Evolutionary conservation across 2,113 vertebrate species (phyloP), one percentile per base, ranked within the genome.

Genomic region (Vimba vimba): DNA sequence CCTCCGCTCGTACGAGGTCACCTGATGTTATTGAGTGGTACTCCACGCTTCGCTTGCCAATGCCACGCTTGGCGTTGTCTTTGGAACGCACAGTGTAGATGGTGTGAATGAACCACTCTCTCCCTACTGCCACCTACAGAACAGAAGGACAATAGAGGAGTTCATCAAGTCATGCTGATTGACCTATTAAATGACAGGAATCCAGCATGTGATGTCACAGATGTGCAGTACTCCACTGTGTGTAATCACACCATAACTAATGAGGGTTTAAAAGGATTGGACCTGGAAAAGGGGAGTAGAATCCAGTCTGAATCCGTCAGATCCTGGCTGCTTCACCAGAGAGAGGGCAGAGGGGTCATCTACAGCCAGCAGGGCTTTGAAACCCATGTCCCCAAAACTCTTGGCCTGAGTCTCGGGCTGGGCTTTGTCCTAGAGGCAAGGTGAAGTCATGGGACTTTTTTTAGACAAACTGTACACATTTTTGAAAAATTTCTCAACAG

Each of bases 51-150:
- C 97, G 95, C 85, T 97, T 99, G 62, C 96, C 96, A 0, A 98
- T 95, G 30, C 93, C 94, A 66, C 95, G 95, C 86, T 95, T 95
- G 9, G 94, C 79, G 0, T 86, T 96, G 64, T 96, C 95, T 89
- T 94, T 96, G 4, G 98, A 97, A 30, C 96, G 96, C 2, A 99
- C 96, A 0, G 97, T 99, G 89, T 99, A 99, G 90, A 99, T 96
- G 2, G 97, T 95, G 87, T 99, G 98, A 82, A 99, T 95, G 23
- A 96, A 99, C 98, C 98, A 99, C 90, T 99, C 97, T 4, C 97
- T 94, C 2, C 98, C 98, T 36, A 96, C 91, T 27, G 97, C 93
- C 17, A 98, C 97, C 98, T 99, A 87, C 23, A 55, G 43, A 81
- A 9, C 0, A 82, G 69, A 73, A 47, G 23, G n/a, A 82, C 21